Conservation (phyloP, 1,140 invertebrate species). For the Tetramorium alpestre region DNA sequence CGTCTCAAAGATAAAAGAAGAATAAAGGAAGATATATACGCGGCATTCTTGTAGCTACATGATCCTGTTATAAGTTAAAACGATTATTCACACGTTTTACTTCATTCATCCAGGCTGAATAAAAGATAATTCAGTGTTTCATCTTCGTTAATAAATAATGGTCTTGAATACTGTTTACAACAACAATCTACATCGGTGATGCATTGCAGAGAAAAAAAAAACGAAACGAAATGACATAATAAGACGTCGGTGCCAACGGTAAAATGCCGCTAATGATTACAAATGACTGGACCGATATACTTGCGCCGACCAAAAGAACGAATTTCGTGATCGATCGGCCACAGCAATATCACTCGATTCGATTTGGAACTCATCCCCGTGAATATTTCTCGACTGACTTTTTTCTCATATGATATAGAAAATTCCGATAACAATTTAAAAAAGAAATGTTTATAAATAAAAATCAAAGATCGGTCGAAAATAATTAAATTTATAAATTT, state of each 20-base stretch:
- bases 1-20: neutral
- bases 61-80: slow-evolving; percentile 11
- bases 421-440: neutral
- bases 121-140: slow-evolving; percentile 48
- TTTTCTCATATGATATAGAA: neutral
- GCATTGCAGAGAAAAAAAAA: slow-evolving; percentile 46
- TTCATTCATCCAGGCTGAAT: neutral
- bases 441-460: neutral
- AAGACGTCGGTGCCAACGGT: slow-evolving; percentile 75
- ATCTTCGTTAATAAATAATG: slow-evolving; percentile 35
- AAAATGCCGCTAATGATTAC: slow-evolving; percentile 80
- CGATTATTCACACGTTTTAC: slow-evolving; percentile 10
- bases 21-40: neutral
- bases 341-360: slow-evolving; percentile 68
- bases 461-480: neutral
- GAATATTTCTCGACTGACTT: slow-evolving; percentile 53
- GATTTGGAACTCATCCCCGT: slow-evolving; percentile 63
- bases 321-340: slow-evolving; percentile 69
- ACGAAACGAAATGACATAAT: slow-evolving; percentile 78
- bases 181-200: slow-evolving; percentile 29
- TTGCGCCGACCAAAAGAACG: slow-evolving; percentile 66
- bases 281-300: slow-evolving; percentile 74
- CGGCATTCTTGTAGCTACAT: neutral
- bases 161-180: neutral
- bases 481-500: neutral